Evolutionary conservation across 2,113 vertebrate genomes (phyloP).

Genomic region (Alces alces): DNA sequence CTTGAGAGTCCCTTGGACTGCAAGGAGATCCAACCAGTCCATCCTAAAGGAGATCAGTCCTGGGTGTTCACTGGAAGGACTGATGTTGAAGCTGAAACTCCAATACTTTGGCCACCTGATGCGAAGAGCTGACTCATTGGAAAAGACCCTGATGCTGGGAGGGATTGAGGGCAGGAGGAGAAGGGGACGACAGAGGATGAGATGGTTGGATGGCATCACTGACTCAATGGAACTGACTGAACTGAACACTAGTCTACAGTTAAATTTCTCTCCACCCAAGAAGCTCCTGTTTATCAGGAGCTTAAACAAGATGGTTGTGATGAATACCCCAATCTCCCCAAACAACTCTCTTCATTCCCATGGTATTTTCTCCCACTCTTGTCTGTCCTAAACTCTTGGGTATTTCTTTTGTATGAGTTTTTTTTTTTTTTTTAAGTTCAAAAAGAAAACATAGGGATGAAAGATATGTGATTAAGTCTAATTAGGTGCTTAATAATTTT

Average conservation of each 20-base stretch:
- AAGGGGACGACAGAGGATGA: too few species aligned
- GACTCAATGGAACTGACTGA: too few species aligned
- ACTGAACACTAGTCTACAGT: not conserved
- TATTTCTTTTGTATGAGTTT: slow-evolving; percentile 9
- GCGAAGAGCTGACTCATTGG: too few species aligned
- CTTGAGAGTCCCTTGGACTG: too few species aligned
- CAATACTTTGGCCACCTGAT: too few species aligned
- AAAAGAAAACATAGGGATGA: not conserved
- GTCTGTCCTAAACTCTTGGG: not conserved
- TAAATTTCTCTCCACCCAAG: not conserved
- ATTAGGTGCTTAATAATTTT: not conserved
- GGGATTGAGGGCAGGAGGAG: too few species aligned
- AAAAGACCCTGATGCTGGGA: too few species aligned
- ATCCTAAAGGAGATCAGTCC: too few species aligned
- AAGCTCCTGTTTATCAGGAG: not conserved
- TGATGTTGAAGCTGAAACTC: too few species aligned
- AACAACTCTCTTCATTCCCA: not conserved
- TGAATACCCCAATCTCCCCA: not conserved
- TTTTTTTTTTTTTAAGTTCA: not conserved
- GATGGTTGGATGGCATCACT: too few species aligned
- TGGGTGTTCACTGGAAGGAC: too few species aligned
- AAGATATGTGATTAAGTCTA: not conserved
- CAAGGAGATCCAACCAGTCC: too few species aligned
- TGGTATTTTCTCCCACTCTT: not conserved
- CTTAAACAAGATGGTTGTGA: not conserved